Base-by-base conservation (phyloP, 2,797 vertebrate species). In the Neosilurus hyrtlii region DNA sequence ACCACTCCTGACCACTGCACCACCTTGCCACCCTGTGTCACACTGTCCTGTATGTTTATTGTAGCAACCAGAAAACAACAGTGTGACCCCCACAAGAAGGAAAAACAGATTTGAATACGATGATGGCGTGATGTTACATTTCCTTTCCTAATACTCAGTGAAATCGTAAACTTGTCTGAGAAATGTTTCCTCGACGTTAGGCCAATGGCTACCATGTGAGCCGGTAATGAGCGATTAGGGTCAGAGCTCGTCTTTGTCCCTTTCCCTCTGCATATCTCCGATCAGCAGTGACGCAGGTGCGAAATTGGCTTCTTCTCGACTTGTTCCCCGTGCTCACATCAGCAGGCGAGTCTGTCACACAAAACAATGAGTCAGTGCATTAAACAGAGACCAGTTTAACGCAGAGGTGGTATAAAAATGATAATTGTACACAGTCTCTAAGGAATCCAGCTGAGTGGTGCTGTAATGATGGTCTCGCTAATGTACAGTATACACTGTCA, bases 391-490 rank as follows among this genome's bases (percentile, higher is more conserved):
- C 71, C 62, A 37, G 37, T 37, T 62, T 76, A 84, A 63, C 83
- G 18, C 83, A 75, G 83, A 81, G 63, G 83, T 84, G 83, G 80
- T 80, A 80, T 84, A 59, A 84, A 80, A 84, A 84, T 75, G 62
- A 75, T 84, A 84, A 84, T 84, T 84, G 70, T 66, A 61, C 35
- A 74, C 70, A 15, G 22, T 84, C 83, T 80, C 78, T 16, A 16
- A 75, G 78, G 78, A 76, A 61, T 71, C 57, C 82, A 79, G 66
- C 26, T 71, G 65, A 74, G 78, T 35, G 70, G 35, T 54, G 75
- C 70, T 2, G 78, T 67, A 84, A 84, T 80, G 83, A 80, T 67
- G 73, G 52, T 26, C 70, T 63, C 51, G 18, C 66, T 83, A 61
- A 52, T 78, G 59, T 77, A 77, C 57, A 77, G 65, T 72, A 83